These are phyloP conservation scores for Pseudois nayaur DNA, from an alignment of 2,113 vertebrate species.

Conservation along the genomic window DNA sequence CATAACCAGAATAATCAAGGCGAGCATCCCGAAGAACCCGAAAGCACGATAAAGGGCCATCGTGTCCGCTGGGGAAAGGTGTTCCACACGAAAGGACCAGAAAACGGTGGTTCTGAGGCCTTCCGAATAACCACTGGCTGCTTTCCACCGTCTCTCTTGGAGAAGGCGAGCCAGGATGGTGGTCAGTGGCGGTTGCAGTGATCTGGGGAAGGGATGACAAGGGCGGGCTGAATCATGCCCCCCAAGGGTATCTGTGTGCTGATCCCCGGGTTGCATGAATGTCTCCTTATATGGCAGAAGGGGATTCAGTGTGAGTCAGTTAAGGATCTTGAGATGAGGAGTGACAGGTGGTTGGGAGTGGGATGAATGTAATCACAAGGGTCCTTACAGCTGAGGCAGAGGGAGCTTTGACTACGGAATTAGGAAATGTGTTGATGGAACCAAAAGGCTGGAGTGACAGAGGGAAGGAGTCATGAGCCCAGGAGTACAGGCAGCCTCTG, in stretches of 20 bases:
- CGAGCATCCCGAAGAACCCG: accelerated
- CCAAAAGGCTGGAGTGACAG: neutral
- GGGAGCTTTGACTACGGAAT: neutral
- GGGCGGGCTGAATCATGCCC: neutral
- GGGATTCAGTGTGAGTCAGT: neutral
- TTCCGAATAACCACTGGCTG: neutral
- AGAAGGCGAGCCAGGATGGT: neutral
- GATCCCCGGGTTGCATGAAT: neutral
- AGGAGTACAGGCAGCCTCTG: neutral
- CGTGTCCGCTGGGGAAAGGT: neutral
- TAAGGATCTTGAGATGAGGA: neutral
- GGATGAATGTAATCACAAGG: neutral
- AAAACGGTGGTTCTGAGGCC: neutral
- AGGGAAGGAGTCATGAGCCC: neutral
- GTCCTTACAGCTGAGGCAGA: neutral
- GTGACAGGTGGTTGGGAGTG: neutral
- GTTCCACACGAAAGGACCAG: neutral
- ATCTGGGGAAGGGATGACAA: neutral
- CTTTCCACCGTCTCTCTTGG: neutral
- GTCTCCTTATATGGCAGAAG: neutral
- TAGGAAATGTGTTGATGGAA: neutral
- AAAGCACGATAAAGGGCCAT: neutral
- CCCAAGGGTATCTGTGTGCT: neutral
- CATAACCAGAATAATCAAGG: neutral
- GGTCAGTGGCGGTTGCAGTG: neutral